Evolutionary conservation across 2,888 invertebrate species (phyloP), one percentile per base, ranked within the genome.

Genomic region (Caenorhabditis macrosperma): DNA sequence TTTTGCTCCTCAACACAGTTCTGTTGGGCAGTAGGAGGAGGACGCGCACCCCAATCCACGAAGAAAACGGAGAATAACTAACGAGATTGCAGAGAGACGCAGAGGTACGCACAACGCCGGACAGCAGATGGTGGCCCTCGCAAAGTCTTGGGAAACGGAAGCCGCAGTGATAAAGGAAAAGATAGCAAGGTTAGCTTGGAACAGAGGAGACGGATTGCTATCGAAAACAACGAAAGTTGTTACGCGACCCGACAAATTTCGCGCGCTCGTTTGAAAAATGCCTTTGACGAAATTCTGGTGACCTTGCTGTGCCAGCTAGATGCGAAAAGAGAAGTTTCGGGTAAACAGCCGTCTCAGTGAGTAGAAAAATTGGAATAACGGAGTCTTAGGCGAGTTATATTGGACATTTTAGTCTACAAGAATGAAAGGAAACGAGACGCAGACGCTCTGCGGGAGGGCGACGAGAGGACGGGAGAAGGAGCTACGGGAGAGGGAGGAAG

Each of bases 1-100:
- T 35, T 24, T n/a, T 15, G n/a, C n/a, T n/a, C 30, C 52, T 7
- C 69, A 52, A 41, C 69, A 69, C 69, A 52, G 69, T 69, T 52
- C 69, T 68, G 46, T n/a, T 50, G 68, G 59, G 35, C 59, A 59
- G 48, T 50, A 35, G 35, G n/a, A n/a, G n/a, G n/a, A n/a, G n/a
- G 38, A 41, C 69, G 69, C 60, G 60, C 68, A 59, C 59, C 68
- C n/a, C 68, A 24, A 35, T 24, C 48, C 46, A 17, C 48, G 38
- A 12, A 20, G 30, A 52, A 30, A 20, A 59, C 12, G 50, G 22
- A 20, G 68, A 48, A 48, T 48, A 20, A 50, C 50, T 59, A 28
- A n/a, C n/a, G 12, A 12, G 38, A 30, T 10, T 5, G 28, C 33
- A n/a, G n/a, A 30, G 69, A 57, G 52, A 52, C 48, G 48, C 22